Evolutionary conservation across 2,113 vertebrate species (phyloP).

Genomic region (Rhegmatorhina hoffmannsi): DNA sequence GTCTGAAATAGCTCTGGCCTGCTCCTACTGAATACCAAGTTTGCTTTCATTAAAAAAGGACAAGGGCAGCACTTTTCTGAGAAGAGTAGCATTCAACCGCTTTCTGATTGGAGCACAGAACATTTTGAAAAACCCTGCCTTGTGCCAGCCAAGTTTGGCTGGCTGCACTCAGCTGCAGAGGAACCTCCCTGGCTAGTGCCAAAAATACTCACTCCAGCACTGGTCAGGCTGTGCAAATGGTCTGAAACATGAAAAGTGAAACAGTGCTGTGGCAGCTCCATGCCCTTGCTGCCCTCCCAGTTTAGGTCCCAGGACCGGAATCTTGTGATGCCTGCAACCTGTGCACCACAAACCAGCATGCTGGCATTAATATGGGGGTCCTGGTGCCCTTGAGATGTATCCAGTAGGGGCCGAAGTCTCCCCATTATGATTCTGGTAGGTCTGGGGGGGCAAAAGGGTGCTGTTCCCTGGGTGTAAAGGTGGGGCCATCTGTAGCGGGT

Average conservation of each 20-base stretch:
- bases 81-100: conserved; percentile 41
- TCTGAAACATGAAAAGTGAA: neutral
- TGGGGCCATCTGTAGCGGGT: fast-evolving
- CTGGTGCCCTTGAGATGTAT: neutral
- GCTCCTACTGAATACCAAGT: conserved; percentile 18
- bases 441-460: neutral
- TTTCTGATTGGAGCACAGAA: conserved; percentile 46
- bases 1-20: conserved; percentile 49
- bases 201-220: conserved; percentile 53
- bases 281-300: neutral
- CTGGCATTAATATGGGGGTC: fast-evolving
- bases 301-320: fast-evolving
- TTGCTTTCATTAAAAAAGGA: neutral
- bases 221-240: neutral
- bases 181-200: conserved; percentile 55
- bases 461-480: neutral
- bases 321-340: fast-evolving
- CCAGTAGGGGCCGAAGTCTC: neutral
- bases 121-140: conserved; percentile 59
- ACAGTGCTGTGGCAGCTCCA: fast-evolving
- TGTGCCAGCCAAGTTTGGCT: conserved; percentile 48
- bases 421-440: fast-evolving
- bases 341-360: fast-evolving
- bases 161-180: conserved; percentile 22
- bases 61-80: conserved; percentile 49